phyloP scores from a whole-genome alignment of 2,888 invertebrate genomes.

The Polyploca ridens region DNA sequence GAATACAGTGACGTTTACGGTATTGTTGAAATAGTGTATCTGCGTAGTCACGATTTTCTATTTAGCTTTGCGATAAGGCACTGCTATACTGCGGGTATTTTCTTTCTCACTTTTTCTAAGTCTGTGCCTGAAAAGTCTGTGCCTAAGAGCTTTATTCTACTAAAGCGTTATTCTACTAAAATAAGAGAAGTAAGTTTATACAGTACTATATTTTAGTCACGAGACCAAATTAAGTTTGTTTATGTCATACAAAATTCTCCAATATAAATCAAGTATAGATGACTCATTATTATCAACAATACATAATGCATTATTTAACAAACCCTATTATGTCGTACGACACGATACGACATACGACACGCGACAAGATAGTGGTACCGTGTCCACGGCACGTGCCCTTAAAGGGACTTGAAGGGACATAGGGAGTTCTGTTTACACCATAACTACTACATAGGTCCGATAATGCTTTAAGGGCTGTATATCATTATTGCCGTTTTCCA shows the following conservation, averaged over 20 bases:
- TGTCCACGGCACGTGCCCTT: slow-evolving; percentile 47
- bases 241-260: too few species aligned
- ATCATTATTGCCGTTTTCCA: not conserved
- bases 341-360: slow-evolving; percentile 28
- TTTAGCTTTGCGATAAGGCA: too few species aligned
- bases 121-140: too few species aligned
- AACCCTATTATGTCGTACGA: slow-evolving; percentile 7
- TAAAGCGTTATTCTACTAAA: too few species aligned
- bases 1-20: not conserved
- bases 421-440: slow-evolving; percentile 45
- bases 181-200: too few species aligned
- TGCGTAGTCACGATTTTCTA: too few species aligned
- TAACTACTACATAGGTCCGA: slow-evolving; percentile 22
- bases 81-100: too few species aligned
- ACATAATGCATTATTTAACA: slow-evolving; percentile 1
- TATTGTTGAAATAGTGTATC: not conserved
- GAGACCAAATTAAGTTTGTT: too few species aligned
- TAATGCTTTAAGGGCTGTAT: not conserved
- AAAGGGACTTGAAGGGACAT: slow-evolving; percentile 28
- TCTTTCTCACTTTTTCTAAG: too few species aligned
- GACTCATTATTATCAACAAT: slow-evolving; percentile 3
- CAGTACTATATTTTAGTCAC: too few species aligned
- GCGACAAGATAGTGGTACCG: slow-evolving; percentile 47
- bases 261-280: not conserved
- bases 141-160: too few species aligned